Conservation (phyloP, 1,140 invertebrate genomes). For the Aphaenogaster floridana region DNA sequence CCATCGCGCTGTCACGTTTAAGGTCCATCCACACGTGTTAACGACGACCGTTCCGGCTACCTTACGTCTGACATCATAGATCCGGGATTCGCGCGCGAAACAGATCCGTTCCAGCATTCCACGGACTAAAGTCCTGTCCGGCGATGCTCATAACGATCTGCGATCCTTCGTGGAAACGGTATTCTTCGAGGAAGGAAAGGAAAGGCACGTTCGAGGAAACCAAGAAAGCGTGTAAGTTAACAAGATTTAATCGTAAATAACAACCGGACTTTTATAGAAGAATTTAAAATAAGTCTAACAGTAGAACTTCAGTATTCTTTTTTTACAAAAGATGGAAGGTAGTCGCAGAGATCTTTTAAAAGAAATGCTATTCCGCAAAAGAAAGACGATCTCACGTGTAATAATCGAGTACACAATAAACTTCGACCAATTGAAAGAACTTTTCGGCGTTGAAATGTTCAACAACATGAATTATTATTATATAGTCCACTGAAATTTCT, state of each 20-base stretch:
- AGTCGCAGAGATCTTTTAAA: background rate
- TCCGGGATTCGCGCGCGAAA: conserved; percentile 11
- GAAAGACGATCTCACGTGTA: background rate
- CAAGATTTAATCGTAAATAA: conserved; percentile 5
- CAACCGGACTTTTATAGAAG: background rate
- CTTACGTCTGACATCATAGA: conserved; percentile 35
- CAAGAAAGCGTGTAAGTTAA: background rate
- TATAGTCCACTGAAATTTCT: background rate
- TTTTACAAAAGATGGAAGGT: background rate
- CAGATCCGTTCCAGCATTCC: background rate
- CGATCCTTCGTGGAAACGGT: background rate
- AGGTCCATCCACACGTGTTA: conserved; percentile 27
- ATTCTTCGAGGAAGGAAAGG: conserved; percentile 15
- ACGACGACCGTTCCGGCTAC: background rate
- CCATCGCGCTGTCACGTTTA: conserved; percentile 57
- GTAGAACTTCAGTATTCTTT: background rate
- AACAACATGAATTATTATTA: background rate
- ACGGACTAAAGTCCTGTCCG: background rate
- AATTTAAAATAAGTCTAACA: background rate
- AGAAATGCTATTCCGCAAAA: background rate
- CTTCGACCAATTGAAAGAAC: background rate
- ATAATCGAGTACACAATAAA: background rate
- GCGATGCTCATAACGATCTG: background rate
- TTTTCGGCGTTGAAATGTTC: background rate
- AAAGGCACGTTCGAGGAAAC: conserved; percentile 9